phyloP scores from a whole-genome alignment of 35 echinoderm and acorn worm genomes.

The Lytechinus pictus region DNA sequence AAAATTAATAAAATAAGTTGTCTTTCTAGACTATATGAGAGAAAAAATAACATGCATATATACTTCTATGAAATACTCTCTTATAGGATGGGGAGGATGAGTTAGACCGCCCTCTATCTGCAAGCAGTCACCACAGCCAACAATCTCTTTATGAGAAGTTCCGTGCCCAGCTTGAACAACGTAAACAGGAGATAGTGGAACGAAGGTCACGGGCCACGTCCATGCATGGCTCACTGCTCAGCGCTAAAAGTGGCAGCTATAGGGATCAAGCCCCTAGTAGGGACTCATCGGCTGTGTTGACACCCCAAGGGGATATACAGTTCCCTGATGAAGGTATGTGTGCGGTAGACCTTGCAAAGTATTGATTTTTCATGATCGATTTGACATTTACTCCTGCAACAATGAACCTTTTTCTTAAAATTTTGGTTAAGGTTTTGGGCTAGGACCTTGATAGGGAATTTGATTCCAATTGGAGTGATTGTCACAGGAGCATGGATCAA shows the following conservation, averaged over 20 bases:
- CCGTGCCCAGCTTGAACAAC: conserved; percentile 83
- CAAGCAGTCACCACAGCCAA: conserved; percentile 81
- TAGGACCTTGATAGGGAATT: no score
- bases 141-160: conserved; percentile 85
- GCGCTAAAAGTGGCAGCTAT: conserved; percentile 34
- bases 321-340: conserved; percentile 66
- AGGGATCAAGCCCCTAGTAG: conserved; percentile 31
- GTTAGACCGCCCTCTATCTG: conserved; percentile 69
- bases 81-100: conserved; percentile 63
- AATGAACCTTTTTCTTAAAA: no score
- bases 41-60: neutral
- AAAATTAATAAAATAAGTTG: neutral
- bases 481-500: neutral
- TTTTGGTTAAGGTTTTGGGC: no score
- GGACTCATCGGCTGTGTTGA: conserved; percentile 52
- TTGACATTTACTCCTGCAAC: no score
- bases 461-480: no score
- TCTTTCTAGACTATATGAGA: neutral
- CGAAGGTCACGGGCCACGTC: conserved; percentile 84
- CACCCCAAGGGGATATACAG: conserved; percentile 59
- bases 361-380: no score
- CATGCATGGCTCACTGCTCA: conserved; percentile 93
- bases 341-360: no score
- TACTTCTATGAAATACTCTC: neutral
- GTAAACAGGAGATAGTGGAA: conserved; percentile 77